A percentile compares a stretch with the other conserved stretches of the same genome.
phyloP scores from a whole-genome alignment of 2,888 invertebrate species.

The Lypha dubia region DNA sequence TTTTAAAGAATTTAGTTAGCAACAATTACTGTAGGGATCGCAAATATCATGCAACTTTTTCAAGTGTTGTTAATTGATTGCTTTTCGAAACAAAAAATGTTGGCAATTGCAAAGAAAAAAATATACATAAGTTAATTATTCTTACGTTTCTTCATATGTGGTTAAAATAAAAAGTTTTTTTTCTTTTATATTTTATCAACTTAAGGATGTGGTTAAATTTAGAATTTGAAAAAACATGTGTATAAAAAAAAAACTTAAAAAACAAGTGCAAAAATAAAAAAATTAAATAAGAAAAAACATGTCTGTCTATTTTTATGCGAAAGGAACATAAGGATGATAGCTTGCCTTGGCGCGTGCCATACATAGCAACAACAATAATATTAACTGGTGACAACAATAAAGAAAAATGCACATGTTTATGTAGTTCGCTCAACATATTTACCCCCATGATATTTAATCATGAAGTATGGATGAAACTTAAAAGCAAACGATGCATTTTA shows the following conservation, averaged over 20 bases:
- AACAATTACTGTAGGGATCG: too few relatives aligned
- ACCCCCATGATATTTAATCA: conserved; percentile 68
- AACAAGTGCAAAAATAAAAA: conserved; percentile 61
- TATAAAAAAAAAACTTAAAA: conserved; percentile 31
- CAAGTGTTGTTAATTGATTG: conserved; percentile 32
- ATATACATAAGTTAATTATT: conserved; percentile 4
- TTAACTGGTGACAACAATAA: conserved; percentile 62
- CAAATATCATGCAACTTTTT: background rate
- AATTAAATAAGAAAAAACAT: background rate
- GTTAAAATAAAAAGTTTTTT: conserved; percentile 19
- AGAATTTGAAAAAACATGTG: conserved; percentile 55
- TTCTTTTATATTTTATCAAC: conserved; percentile 1
- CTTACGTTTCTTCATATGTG: background rate
- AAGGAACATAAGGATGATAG: conserved; percentile 64
- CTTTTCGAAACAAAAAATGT: background rate
- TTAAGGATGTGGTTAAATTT: conserved; percentile 67
- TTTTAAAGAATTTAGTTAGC: background rate
- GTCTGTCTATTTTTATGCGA: background rate
- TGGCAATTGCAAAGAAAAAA: background rate
- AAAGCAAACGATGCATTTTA: conserved; percentile 37
- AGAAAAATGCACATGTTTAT: conserved; percentile 62
- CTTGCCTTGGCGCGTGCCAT: conserved; percentile 77
- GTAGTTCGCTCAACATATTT: conserved; percentile 42
- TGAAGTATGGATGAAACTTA: background rate
- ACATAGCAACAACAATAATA: conserved; percentile 48